Evolutionary conservation across 1,140 invertebrate species (phyloP).

Genomic region (Penaeus japonicus): DNA sequence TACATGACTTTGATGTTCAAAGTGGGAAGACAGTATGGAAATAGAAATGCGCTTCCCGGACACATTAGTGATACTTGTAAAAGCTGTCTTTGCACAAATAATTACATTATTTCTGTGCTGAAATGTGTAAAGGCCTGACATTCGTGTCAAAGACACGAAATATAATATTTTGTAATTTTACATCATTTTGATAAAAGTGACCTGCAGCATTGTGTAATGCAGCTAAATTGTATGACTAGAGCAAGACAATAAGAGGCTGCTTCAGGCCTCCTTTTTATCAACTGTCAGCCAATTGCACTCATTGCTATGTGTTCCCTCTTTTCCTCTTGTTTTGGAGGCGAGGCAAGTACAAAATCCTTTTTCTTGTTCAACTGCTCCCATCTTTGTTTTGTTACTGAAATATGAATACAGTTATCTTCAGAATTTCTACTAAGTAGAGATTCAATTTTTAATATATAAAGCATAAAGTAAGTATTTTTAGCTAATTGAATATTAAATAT

Average conservation of each 20-base stretch:
- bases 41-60: no score
- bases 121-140: no score
- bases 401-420: conserved; percentile 26
- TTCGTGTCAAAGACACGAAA: no score
- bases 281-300: neutral
- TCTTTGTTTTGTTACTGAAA: conserved; percentile 46
- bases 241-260: no score
- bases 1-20: no score
- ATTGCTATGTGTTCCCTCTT: conserved; percentile 9
- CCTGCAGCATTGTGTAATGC: no score
- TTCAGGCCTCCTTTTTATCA: no score
- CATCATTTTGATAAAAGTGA: no score
- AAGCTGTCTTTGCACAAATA: neutral
- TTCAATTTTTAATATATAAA: conserved; percentile 48
- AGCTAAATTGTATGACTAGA: no score
- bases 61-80: neutral
- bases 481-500: conserved; percentile 50
- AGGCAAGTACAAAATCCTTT: conserved; percentile 50
- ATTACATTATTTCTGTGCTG: no score
- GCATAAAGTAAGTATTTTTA: conserved; percentile 50
- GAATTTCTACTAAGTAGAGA: conserved; percentile 56
- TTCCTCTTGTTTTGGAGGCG: conserved; percentile 25
- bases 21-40: no score
- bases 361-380: neutral
- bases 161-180: no score